These are phyloP conservation scores for Spisula subtruncata DNA, from an alignment of 2,888 invertebrate species.

Conservation along the genomic window DNA sequence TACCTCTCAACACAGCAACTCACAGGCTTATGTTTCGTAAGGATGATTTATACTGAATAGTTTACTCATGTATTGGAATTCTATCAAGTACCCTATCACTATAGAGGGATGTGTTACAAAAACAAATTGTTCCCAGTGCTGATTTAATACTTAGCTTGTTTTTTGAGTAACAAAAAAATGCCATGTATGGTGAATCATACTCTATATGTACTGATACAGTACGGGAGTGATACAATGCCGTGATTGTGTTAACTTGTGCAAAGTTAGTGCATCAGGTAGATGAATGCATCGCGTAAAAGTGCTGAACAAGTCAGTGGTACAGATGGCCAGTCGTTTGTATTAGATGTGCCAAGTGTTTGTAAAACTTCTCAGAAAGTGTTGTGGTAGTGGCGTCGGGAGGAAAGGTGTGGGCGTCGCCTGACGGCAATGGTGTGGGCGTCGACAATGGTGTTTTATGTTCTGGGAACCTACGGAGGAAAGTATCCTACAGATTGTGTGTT, in stretches of 20 bases:
- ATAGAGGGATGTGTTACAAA: constrained; percentile 9
- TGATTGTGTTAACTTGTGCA: background rate
- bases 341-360: constrained; percentile 1
- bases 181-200: constrained; percentile 7
- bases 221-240: background rate
- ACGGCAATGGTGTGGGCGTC: too few relatives aligned
- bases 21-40: constrained; percentile 67
- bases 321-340: background rate
- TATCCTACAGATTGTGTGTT: background rate
- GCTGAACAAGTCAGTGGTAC: background rate
- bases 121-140: constrained; percentile 10
- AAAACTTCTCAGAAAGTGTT: constrained; percentile 5
- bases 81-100: background rate
- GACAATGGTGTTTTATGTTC: background rate
- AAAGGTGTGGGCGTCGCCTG: too few relatives aligned
- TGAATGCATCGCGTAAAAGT: background rate
- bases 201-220: background rate
- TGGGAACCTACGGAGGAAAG: background rate
- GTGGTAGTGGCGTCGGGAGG: background rate
- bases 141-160: background rate
- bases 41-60: background rate
- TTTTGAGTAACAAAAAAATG: constrained; percentile 21
- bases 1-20: constrained; percentile 74
- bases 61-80: constrained; percentile 4
- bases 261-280: constrained; percentile 1